These are phyloP conservation scores for Achroia grisella DNA, from an alignment of 1,140 invertebrate genomes.

Conservation along the genomic window DNA sequence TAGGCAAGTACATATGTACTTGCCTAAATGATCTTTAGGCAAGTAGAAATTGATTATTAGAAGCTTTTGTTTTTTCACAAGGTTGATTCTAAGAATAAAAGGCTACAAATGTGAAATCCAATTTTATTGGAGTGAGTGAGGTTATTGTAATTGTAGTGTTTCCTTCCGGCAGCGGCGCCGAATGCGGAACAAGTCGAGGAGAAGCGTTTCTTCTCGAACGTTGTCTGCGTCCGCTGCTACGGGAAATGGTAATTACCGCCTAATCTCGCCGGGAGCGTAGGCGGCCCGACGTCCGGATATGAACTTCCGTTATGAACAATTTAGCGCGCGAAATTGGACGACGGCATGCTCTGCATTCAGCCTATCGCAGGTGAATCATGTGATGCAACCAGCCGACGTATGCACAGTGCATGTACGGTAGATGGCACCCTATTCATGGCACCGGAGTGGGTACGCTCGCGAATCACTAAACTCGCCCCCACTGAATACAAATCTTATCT, in stretches of 20 bases:
- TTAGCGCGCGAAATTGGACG: conserved; percentile 76
- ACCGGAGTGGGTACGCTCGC: conserved; percentile 32
- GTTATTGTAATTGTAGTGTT: conserved; percentile 27
- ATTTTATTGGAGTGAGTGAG: conserved; percentile 17
- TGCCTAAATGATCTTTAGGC: too few species aligned
- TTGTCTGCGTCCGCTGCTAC: conserved; percentile 65
- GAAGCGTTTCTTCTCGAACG: conserved; percentile 46
- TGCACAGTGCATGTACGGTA: conserved; percentile 21
- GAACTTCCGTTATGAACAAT: conserved; percentile 79
- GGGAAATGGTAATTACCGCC: conserved; percentile 76
- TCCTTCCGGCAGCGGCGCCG: conserved; percentile 33
- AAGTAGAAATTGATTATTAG: too few species aligned
- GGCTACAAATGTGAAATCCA: conserved; percentile 15
- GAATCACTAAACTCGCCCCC: conserved; percentile 36
- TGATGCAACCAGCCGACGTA: conserved; percentile 35
- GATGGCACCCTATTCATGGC: conserved; percentile 38
- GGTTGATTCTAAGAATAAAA: too few species aligned
- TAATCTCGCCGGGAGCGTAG: conserved; percentile 72
- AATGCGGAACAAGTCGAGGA: conserved; percentile 42
- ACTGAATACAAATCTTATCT: conserved; percentile 46
- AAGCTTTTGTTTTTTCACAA: too few species aligned
- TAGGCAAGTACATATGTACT: too few species aligned
- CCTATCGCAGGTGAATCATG: conserved; percentile 38
- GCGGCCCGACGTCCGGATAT: conserved; percentile 73
- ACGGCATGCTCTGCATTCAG: conserved; percentile 58